Base-by-base conservation (phyloP, 2,888 invertebrate species). In the Lasioglossum morio region DNA sequence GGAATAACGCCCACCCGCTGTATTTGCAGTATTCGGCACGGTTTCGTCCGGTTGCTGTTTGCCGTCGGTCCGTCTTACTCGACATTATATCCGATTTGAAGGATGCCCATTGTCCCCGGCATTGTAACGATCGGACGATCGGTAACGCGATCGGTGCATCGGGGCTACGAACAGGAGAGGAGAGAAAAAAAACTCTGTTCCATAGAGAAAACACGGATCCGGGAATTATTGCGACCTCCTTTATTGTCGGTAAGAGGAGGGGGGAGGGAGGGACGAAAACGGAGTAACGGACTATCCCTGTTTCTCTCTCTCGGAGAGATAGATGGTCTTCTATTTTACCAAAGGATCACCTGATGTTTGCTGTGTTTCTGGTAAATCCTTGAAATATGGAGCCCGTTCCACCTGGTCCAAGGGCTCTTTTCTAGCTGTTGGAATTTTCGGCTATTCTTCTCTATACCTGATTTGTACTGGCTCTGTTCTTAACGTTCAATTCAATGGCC, bases 1-100 rank as follows among this genome's bases (percentile, higher is more conserved):
- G 91, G 91, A 92, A 93, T 93, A 93, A 92, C 93, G 91, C 90
- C 92, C 92, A 93, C 92, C 91, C 90, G 87, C 91, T 91, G 90
- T 91, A 91, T 91, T 91, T 91, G 91, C 90, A 87, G 91, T 91
- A 91, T 91, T 91, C 92, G 91, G 86, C 87, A 85, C 85, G 91
- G 86, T 87, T 87, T 90, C 89, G 91, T 90, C 90, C 85, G 84
- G 84, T 80, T 83, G 85, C 90, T 90, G 88, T 90, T 88, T 88
- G 87, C 90, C 87, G 86, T 88, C 88, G 84, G 83, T 63, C 83
- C 90, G 87, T 91, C 91, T 90, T 91, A 88, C 83, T 86, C 86
- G 82, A 86, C 84, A 80, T 87, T 91, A 90, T 86, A 91, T 90
- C 90, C 91, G 90, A 91, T 91, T 90, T 89, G 85, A 88, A 87